Base-by-base conservation (phyloP, 2,888 invertebrate genomes). In the Globia sparganii region DNA sequence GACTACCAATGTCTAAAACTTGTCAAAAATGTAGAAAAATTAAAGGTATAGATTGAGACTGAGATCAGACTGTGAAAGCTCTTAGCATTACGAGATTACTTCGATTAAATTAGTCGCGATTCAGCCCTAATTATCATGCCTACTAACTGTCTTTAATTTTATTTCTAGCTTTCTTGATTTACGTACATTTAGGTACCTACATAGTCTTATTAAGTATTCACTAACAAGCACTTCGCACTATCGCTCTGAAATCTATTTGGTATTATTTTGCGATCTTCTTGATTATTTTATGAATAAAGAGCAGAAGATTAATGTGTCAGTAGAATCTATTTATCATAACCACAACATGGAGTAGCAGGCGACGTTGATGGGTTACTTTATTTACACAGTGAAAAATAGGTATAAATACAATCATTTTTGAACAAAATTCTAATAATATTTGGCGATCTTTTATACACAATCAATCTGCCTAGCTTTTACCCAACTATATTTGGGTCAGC, bases 241-340 rank as follows among this genome's bases (percentile, higher is more conserved):
- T 64, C 31, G 11, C 11, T 37, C 34, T 28, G 34, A 34, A 46
- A 37, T 43, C 1, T 58, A 46, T 31, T 31, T n/a, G 31, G 0
- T 25, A 59, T 75, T 75, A 75, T 46, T 75, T 46, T 58, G 58
- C 18, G 46, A 66, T 59, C 58, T 46, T 21, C 56, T 34, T 37
- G 46, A 40, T 31, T 59, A 4, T 73, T 25, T 34, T 46, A 75
- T 49, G 59, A 75, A 67, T 59, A 76, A 59, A 31, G 46, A 40
- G 49, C 40, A 5, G 21, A 77, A 68, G 76, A 77, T 77, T 75
- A 75, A 75, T 77, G 59, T 68, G 18, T 68, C 21, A 40, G 59
- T 49, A 28, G n/a, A 49, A 61, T 61, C 68, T 68, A 75, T 77
- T 77, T 68, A 77, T 75, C 77, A 77, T 53, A 77, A 61, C 15